phyloP scores from a whole-genome alignment of 92 coral and sea anemone species.

The Chrysogorgia sp. region DNA sequence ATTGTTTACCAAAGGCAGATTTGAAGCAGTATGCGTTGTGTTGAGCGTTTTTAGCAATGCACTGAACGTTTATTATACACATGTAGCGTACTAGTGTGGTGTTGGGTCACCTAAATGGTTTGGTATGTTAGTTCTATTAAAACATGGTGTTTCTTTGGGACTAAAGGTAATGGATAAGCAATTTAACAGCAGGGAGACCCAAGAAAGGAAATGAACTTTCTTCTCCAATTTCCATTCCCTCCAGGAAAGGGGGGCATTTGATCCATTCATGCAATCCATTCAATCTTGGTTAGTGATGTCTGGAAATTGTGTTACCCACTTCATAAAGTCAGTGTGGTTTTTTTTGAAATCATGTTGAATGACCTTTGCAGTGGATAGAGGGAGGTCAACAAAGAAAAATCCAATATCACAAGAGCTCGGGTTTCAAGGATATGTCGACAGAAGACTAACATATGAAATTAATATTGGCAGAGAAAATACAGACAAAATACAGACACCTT shows the following conservation, averaged over 20 bases:
- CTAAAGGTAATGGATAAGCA: background rate
- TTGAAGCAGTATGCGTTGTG: background rate
- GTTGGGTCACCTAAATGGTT: background rate
- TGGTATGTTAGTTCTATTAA: background rate
- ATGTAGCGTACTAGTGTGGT: too few species aligned
- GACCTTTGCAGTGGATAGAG: too few species aligned
- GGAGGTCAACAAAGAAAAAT: too few species aligned
- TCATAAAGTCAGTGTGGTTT: background rate
- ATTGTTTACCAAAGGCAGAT: background rate
- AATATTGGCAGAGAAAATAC: background rate
- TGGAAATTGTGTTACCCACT: background rate
- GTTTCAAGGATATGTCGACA: background rate
- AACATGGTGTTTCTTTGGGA: background rate
- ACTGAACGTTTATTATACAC: background rate
- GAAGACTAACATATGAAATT: background rate
- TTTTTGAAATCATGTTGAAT: background rate
- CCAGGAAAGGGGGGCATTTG: too few species aligned
- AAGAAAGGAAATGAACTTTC: constrained; percentile 26
- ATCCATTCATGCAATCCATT: too few species aligned
- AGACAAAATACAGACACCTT: too few species aligned
- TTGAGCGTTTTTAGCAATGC: background rate
- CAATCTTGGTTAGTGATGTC: background rate
- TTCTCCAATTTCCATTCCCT: background rate
- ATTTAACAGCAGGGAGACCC: constrained; percentile 39
- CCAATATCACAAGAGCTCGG: too few species aligned